Conservation (phyloP, 2,797 vertebrate species). For the Danio choprae region DNA sequence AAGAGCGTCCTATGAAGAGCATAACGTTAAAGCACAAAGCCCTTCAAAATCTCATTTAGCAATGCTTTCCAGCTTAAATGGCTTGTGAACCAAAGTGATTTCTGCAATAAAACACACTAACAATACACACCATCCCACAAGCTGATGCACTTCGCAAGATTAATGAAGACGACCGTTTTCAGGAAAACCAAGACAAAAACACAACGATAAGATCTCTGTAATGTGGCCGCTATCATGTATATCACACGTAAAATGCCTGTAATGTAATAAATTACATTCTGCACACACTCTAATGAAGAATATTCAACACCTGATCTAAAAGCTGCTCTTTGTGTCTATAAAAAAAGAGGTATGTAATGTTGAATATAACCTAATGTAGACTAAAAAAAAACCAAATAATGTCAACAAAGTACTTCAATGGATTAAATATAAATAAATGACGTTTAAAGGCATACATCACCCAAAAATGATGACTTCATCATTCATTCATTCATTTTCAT, state of each 20-base stretch:
- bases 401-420: too few relatives aligned
- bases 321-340: neutral
- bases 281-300: neutral
- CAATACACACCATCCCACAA: constrained; percentile 7
- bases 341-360: neutral
- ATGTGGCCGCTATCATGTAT: neutral
- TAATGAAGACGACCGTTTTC: constrained; percentile 5
- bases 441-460: too few relatives aligned
- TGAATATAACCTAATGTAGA: constrained; percentile 2
- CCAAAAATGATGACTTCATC: too few relatives aligned
- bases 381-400: too few relatives aligned
- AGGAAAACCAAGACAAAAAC: neutral
- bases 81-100: constrained; percentile 30
- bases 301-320: neutral
- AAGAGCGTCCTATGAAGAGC: neutral
- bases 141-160: neutral
- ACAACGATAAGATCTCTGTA: neutral
- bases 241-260: neutral
- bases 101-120: constrained; percentile 7
- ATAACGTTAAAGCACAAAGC: neutral
- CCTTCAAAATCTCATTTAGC: constrained; percentile 19
- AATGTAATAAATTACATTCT: neutral
- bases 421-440: too few relatives aligned
- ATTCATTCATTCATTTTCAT: too few relatives aligned
- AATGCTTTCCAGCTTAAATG: constrained; percentile 25